phyloP scores from a whole-genome alignment of 2,888 invertebrate genomes.

The Philopedon plagiatum region DNA sequence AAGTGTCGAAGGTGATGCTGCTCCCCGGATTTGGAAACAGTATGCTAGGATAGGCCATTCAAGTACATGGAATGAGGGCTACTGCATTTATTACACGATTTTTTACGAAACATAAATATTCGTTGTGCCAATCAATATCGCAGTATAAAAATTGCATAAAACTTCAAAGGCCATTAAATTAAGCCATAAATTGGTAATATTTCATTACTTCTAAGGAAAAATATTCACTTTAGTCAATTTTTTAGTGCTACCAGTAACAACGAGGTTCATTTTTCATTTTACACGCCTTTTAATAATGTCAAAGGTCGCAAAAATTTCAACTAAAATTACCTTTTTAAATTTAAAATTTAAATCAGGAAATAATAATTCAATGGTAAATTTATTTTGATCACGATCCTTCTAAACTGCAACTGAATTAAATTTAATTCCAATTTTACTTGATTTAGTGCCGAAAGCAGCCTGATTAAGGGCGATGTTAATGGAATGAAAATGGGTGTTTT shows the following conservation, averaged over 20 bases:
- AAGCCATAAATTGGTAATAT: neutral
- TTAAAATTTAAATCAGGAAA: slow-evolving; percentile 4
- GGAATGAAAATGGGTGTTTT: neutral
- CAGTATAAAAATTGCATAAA: neutral
- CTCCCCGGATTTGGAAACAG: too few species aligned
- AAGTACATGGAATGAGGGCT: too few species aligned
- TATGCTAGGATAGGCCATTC: too few species aligned
- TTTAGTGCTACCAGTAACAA: neutral
- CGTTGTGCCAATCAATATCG: neutral
- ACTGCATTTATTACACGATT: too few species aligned
- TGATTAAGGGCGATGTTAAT: neutral
- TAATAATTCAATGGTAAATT: slow-evolving; percentile 22
- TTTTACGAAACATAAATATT: too few species aligned
- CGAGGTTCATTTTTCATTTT: neutral
- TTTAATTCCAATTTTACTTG: slow-evolving; percentile 12
- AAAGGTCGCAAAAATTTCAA: slow-evolving; percentile 2
- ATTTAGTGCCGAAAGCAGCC: slow-evolving; percentile 22
- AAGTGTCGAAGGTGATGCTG: too few species aligned
- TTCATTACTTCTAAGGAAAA: neutral
- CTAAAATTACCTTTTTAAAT: slow-evolving; percentile 15
- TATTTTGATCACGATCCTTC: slow-evolving; percentile 29
- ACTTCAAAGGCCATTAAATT: neutral
- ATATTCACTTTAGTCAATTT: neutral
- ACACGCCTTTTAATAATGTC: neutral
- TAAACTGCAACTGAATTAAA: slow-evolving; percentile 16